Conservation (phyloP, 2,888 invertebrate species). For the Coleophora deauratella region DNA sequence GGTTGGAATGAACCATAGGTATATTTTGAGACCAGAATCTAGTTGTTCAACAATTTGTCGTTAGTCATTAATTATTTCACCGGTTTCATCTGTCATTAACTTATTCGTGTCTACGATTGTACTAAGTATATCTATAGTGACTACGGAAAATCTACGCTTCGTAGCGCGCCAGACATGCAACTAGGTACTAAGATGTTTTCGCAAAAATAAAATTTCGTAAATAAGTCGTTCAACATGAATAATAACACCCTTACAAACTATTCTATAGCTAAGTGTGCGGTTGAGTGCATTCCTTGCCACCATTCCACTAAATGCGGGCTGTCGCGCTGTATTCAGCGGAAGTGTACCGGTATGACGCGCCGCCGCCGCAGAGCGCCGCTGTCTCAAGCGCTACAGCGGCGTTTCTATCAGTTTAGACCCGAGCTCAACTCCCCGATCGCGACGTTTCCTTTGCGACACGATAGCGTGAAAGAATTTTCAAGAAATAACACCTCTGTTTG, state of each 20-base stretch:
- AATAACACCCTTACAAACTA: too few relatives aligned
- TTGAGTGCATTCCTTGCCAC: background rate
- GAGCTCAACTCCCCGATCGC: slow-evolving; percentile 45
- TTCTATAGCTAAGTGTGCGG: background rate
- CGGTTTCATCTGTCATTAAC: too few relatives aligned
- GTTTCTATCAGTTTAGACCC: slow-evolving; percentile 58
- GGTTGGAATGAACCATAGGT: too few relatives aligned
- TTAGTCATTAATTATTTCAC: too few relatives aligned
- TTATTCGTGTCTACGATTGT: too few relatives aligned
- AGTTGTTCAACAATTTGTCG: too few relatives aligned
- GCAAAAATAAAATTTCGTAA: too few relatives aligned
- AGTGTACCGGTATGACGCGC: slow-evolving; percentile 39
- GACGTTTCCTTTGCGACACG: slow-evolving; percentile 41
- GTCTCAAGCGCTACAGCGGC: slow-evolving; percentile 12
- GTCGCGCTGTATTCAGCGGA: slow-evolving; percentile 41
- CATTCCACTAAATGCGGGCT: slow-evolving; percentile 1
- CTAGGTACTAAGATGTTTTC: too few relatives aligned
- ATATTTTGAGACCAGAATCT: too few relatives aligned
- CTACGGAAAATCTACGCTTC: too few relatives aligned
- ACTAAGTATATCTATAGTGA: too few relatives aligned
- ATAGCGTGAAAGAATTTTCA: slow-evolving; percentile 43
- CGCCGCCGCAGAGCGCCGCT: slow-evolving; percentile 21
- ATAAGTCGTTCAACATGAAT: background rate
- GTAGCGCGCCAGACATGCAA: too few relatives aligned
- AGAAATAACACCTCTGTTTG: slow-evolving; percentile 42